Evolutionary conservation across 2,888 invertebrate species (phyloP).

Genomic region (Clostera curtula): DNA sequence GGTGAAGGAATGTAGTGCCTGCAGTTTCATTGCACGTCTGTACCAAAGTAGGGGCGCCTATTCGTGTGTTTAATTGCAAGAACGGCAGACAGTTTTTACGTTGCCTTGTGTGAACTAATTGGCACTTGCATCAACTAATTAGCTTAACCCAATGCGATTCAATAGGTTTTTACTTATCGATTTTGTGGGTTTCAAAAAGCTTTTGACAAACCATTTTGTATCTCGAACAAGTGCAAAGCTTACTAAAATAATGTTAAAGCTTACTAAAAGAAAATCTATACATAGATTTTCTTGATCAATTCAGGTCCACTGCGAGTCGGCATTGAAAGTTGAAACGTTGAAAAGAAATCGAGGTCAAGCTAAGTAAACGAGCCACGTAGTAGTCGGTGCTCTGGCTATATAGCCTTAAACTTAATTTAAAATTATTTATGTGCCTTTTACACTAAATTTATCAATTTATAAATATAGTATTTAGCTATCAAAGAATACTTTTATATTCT

Average conservation of each 20-base stretch:
- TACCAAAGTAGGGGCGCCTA: constrained; percentile 14
- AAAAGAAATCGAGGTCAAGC: constrained; percentile 75
- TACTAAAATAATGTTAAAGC: not conserved
- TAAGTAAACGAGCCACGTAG: constrained; percentile 58
- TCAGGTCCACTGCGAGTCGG: constrained; percentile 42
- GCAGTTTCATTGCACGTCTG: constrained; percentile 43
- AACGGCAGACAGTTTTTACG: constrained; percentile 12
- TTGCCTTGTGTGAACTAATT: constrained; percentile 4
- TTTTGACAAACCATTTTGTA: no score
- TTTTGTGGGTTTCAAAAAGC: no score
- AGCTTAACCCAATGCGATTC: constrained; percentile 6
- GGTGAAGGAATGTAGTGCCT: constrained; percentile 48
- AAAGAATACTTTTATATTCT: no score
- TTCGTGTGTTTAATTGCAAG: constrained; percentile 29
- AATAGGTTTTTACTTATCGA: no score
- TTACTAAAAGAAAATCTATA: constrained; percentile 11
- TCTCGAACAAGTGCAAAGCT: constrained; percentile 1
- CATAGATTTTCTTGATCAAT: constrained; percentile 19
- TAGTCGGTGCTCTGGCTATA: constrained; percentile 43
- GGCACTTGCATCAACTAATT: constrained; percentile 2
- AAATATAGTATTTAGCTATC: no score
- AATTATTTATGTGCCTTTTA: not conserved
- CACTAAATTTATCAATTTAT: constrained; percentile 3
- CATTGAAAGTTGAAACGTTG: constrained; percentile 68
- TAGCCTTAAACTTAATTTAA: constrained; percentile 15